These are phyloP conservation scores for Nycticryphes semicollaris DNA, from an alignment of 2,113 vertebrate species.

Conservation along the genomic window DNA sequence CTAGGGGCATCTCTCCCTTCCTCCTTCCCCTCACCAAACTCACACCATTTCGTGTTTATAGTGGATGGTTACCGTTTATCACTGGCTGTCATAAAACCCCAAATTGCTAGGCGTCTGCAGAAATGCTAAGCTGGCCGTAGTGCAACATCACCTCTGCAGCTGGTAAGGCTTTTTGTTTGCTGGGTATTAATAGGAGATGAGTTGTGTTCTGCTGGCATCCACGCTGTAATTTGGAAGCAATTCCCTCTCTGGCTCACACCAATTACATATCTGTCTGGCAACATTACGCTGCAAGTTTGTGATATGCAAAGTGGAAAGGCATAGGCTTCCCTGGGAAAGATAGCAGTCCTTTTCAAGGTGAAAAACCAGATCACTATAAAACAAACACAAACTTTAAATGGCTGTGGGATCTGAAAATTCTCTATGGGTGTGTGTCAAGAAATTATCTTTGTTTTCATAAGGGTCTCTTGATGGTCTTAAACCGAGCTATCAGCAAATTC, in stretches of 20 bases:
- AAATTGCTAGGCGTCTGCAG: neutral
- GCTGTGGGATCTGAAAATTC: neutral
- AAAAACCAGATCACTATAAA: neutral
- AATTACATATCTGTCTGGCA: neutral
- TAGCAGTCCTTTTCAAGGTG: neutral
- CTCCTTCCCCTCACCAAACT: neutral
- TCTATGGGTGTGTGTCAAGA: fast-evolving
- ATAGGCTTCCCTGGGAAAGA: neutral
- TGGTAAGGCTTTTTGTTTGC: neutral
- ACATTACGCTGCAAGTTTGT: neutral
- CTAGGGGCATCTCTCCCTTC: neutral
- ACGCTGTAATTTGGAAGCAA: neutral
- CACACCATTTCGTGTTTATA: neutral
- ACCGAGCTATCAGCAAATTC: neutral
- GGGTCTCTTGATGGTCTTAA: neutral
- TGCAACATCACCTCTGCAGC: neutral
- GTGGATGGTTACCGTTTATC: neutral
- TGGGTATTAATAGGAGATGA: neutral
- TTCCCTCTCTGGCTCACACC: neutral
- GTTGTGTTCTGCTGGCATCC: neutral
- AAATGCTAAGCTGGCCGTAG: neutral
- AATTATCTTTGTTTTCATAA: neutral
- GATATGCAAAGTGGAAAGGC: neutral
- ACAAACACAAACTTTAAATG: neutral
- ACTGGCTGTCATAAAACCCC: neutral